Base-by-base conservation (phyloP, 2,888 invertebrate species). In the Monoplex corrugatus region DNA sequence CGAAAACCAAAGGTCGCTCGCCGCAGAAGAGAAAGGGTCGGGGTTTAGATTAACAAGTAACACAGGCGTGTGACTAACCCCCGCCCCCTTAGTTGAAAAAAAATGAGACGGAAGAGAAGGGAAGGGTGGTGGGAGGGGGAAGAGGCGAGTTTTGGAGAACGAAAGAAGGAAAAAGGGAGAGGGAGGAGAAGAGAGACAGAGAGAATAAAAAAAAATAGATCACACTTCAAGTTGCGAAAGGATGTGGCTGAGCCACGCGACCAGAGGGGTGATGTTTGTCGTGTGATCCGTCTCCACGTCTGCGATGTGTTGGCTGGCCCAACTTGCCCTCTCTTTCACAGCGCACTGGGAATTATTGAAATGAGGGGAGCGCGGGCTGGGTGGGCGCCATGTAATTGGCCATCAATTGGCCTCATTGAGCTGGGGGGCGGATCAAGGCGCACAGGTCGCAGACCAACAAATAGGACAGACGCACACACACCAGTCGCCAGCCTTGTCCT, bases 341-440 rank as follows among this genome's bases (percentile, higher is more conserved):
- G 78, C 35, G 80, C 50, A 40, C 40, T 32, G 87, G 80, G 50
- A 63, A 63, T 57, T 38, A 63, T 82, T 87, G 87, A 82, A 87
- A 87, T 87, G 87, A 87, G 82, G 63, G 38, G 57, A 82, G n/a
- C 87, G 78, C 57, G 32, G 82, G 38, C 63, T 43, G 50, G 78
- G 80, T n/a, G 23, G 88, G 32, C 45, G 88, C 28, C 43, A 32
- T 88, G 88, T 88, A 88, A 88, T 88, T 88, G 88, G 88, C 44
- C 88, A 80, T 80, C 88, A 88, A 88, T 88, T 88, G 82, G 83
- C 63, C 83, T 82, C 83, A 88, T 88, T 83, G 68, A 72, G 44
- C 44, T 32, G 68, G 72, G 87, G 75, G 83, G 88, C 83, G 68
- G 72, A 44, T 57, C 63, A 28, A 10, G 43, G 16, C 68, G 19